phyloP scores from a whole-genome alignment of 2,888 invertebrate species.

The Drosophila emarginata region DNA sequence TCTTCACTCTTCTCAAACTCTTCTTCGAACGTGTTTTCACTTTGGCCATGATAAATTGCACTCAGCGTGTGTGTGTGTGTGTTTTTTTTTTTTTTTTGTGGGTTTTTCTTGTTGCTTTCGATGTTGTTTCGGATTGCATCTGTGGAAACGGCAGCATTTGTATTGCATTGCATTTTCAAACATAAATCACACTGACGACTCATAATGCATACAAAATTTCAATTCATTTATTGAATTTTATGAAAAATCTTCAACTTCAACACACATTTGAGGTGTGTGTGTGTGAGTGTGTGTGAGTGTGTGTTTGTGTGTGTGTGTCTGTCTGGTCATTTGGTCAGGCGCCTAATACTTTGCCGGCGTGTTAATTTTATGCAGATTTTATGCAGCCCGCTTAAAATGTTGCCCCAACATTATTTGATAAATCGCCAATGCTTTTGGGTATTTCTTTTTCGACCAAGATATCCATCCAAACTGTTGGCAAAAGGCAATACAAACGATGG shows the following conservation, averaged over 20 bases:
- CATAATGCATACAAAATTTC: slow-evolving; percentile 55
- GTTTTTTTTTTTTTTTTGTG: slow-evolving; percentile 22
- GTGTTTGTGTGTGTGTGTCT: slow-evolving; percentile 9
- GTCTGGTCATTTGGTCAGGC: slow-evolving; percentile 45
- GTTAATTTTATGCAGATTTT: slow-evolving; percentile 74
- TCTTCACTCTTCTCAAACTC: slow-evolving; percentile 12
- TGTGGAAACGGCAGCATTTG: slow-evolving; percentile 35
- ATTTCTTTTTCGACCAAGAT: slow-evolving; percentile 20
- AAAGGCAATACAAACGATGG: slow-evolving; percentile 14
- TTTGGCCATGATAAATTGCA: slow-evolving; percentile 69
- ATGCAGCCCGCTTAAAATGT: slow-evolving; percentile 63
- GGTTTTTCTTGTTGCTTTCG: slow-evolving; percentile 36
- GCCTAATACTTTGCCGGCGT: slow-evolving; percentile 47
- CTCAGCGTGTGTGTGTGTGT: slow-evolving; percentile 10
- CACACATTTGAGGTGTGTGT: slow-evolving; percentile 16
- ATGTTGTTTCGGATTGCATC: slow-evolving; percentile 55
- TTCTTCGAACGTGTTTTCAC: slow-evolving; percentile 56
- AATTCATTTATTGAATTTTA: slow-evolving; percentile 62
- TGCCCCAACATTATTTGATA: slow-evolving; percentile 63
- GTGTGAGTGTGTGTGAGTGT: neutral
- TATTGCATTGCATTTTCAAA: slow-evolving; percentile 50
- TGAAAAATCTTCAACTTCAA: slow-evolving; percentile 10
- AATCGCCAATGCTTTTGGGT: slow-evolving; percentile 53
- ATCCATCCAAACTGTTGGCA: neutral
- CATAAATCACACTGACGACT: slow-evolving; percentile 70